Base-by-base conservation (phyloP, 2,113 vertebrate genomes). In the Stegastes partitus region DNA sequence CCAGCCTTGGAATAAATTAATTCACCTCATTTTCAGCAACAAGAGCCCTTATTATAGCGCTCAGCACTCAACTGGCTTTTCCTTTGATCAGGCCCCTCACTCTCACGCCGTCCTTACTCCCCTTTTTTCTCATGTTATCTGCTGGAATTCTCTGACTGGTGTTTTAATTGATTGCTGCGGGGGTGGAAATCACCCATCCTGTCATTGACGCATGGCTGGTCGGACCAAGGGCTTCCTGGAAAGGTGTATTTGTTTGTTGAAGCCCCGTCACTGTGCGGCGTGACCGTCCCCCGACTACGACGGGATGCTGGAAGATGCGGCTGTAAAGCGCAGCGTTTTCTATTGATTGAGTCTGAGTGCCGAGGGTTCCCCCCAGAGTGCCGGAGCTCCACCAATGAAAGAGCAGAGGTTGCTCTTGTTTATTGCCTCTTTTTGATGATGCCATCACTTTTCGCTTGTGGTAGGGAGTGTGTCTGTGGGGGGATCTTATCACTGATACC, bases 341-440 rank as follows among this genome's bases (percentile, higher is more conserved):
- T 87, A 90, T 91, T 78, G 91, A 93, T 90, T 67, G 68, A 68
- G 68, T 81, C 81, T 62, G 76, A 90, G 84, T 77, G 80, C 82
- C 34, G 57, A 85, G 85, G 71, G 83, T 79, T 78, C 68, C 81
- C 83, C 78, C 84, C 45, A 2, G 77, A 81, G 87, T 19, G 0
- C 70, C 9, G 49, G 66, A 69, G 79, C 74, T 68, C 76, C 77
- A 51, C 83, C 85, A 87, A 66, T 81, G 73, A 83, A 80, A 81
- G 75, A 68, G 72, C 21, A 63, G 76, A 74, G 80, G 64, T 51
- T 68, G 66, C 75, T 62, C 81, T 85, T 87, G 79, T 92, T 89
- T 91, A 89, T 79, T 77, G 72, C 61, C 74, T 84, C 55, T 69
- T 82, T 90, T 68, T 90, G 88, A 91, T 88, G 90, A 90, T 86